These are phyloP conservation scores for Blastobasis adustella DNA, from an alignment of 2,888 invertebrate species.

Conservation along the genomic window DNA sequence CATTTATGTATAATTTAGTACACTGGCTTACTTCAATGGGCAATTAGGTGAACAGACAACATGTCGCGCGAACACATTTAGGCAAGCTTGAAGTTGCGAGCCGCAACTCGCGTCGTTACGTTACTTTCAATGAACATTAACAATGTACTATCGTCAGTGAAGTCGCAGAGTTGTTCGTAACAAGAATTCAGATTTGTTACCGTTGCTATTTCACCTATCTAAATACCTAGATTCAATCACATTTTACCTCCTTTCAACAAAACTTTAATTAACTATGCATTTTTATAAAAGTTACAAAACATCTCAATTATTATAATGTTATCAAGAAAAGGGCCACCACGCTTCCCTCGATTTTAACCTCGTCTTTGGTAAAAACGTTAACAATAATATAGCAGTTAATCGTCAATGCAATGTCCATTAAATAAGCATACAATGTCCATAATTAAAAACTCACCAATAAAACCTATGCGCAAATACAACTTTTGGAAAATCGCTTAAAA, in stretches of 20 bases:
- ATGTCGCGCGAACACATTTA: too few relatives aligned
- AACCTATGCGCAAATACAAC: neutral
- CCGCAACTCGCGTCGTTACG: too few relatives aligned
- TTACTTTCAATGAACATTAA: too few relatives aligned
- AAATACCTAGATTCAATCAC: constrained; percentile 61
- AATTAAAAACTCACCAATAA: neutral
- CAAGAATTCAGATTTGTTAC: constrained; percentile 17
- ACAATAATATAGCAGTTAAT: constrained; percentile 54
- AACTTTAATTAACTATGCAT: constrained; percentile 52
- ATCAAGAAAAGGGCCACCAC: constrained; percentile 49
- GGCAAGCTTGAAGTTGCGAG: too few relatives aligned
- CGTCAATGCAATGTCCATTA: constrained; percentile 15
- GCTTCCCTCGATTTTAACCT: constrained; percentile 46
- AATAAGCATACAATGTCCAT: too few relatives aligned
- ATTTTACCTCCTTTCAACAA: constrained; percentile 59
- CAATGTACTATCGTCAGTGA: too few relatives aligned
- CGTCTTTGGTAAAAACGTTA: constrained; percentile 71
- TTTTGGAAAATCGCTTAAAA: neutral
- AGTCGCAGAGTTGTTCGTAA: too few relatives aligned
- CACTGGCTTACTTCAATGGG: constrained; percentile 6
- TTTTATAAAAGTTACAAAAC: constrained; percentile 70
- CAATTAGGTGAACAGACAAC: neutral
- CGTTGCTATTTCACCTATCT: constrained; percentile 46
- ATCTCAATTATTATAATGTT: constrained; percentile 59
- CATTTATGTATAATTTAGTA: constrained; percentile 1